Conservation (phyloP, 2,888 invertebrate genomes). For the Colletes collaris region DNA sequence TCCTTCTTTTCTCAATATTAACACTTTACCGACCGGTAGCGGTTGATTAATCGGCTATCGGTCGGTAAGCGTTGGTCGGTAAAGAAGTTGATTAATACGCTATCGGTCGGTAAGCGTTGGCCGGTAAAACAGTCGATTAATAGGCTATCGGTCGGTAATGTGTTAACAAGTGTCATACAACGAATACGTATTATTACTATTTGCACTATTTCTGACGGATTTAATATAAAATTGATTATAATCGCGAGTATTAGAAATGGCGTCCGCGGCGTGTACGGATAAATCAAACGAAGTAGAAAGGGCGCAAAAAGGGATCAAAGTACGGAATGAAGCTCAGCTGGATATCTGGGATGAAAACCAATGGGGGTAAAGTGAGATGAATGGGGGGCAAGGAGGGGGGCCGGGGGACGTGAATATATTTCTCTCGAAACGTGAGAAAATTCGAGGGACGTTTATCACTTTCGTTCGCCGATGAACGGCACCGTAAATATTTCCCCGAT, state of each 20-base stretch:
- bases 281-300: constrained; percentile 14
- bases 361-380: constrained; percentile 33
- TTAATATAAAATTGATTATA: too few species aligned
- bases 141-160: too few species aligned
- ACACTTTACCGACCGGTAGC: too few species aligned
- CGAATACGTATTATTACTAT: too few species aligned
- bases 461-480: constrained; percentile 32
- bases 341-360: constrained; percentile 18
- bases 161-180: too few species aligned
- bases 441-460: constrained; percentile 47
- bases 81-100: too few species aligned
- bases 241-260: not conserved
- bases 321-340: constrained; percentile 2
- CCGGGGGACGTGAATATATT: constrained; percentile 30
- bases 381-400: constrained; percentile 11
- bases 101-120: too few species aligned
- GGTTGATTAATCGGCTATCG: too few species aligned
- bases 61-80: too few species aligned
- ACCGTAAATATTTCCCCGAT: constrained; percentile 41
- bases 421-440: constrained; percentile 47
- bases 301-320: not conserved
- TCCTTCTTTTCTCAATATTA: too few species aligned
- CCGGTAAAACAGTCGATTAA: too few species aligned
- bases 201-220: too few species aligned
- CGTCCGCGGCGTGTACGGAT: constrained; percentile 8